Percentiles rank a stretch among this genome's conserved stretches.
phyloP scores from a whole-genome alignment of 92 coral and sea anemone genomes.

The Pocillopora grandis region DNA sequence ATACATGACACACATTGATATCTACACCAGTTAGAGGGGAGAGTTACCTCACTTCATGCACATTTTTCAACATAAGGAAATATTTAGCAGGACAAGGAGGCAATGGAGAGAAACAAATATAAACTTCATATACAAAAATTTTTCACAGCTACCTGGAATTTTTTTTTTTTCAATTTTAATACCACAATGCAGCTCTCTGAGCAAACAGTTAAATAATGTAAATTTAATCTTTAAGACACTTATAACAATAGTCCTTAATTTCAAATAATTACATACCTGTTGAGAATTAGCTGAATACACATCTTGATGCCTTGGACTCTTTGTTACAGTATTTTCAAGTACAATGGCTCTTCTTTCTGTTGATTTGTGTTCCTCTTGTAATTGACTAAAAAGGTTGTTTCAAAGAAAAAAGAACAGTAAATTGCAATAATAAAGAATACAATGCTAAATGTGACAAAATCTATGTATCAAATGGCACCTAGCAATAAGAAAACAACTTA shows the following conservation, averaged over 20 bases:
- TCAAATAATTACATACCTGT: not conserved
- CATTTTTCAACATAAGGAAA: no score
- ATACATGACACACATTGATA: no score
- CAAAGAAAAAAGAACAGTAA: not conserved
- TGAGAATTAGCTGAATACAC: conserved; percentile 13
- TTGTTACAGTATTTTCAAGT: conserved; percentile 61
- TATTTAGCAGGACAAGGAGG: no score
- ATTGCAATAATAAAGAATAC: not conserved
- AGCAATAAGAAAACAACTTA: conserved; percentile 24
- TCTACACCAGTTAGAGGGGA: no score
- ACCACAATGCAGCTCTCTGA: not conserved
- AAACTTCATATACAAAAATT: no score
- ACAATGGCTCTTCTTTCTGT: conserved; percentile 79
- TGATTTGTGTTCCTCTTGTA: conserved; percentile 82
- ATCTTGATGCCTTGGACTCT: conserved; percentile 42
- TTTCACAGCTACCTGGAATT: no score
- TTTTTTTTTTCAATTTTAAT: not conserved
- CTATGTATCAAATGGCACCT: no score
- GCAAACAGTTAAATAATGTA: no score
- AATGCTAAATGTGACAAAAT: not conserved
- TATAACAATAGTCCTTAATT: no score
- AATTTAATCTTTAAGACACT: no score
- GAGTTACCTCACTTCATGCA: no score
- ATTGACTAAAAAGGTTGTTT: conserved; percentile 42
- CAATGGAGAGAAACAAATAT: no score